Conservation (phyloP, 2,888 invertebrate genomes). For the Sphecodes monilicornis region DNA sequence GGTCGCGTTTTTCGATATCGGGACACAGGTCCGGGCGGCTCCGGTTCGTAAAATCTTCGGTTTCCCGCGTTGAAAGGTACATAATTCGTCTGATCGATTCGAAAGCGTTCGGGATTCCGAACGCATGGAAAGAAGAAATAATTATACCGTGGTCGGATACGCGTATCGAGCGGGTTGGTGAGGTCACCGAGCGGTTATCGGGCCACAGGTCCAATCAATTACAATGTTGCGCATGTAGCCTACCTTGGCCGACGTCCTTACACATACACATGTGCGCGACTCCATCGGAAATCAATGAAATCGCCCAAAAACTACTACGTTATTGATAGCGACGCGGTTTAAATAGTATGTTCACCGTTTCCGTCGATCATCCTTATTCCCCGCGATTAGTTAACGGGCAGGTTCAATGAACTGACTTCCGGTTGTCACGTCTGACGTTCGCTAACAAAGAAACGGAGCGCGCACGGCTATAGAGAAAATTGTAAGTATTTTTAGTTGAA, state of each 20-base stretch:
- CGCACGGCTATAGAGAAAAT: background rate
- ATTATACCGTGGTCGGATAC: constrained; percentile 71
- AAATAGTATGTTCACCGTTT: constrained; percentile 74
- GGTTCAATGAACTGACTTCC: background rate
- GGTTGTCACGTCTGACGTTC: background rate
- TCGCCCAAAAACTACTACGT: constrained; percentile 79
- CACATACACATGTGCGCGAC: constrained; percentile 75
- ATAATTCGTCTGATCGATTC: constrained; percentile 30
- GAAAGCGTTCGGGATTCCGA: constrained; percentile 30
- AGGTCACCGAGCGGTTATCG: constrained; percentile 78
- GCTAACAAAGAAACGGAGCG: too few relatives aligned
- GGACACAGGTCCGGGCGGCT: background rate
- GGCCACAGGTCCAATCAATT: constrained; percentile 81
- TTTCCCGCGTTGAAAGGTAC: constrained; percentile 8
- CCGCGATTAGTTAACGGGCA: background rate
- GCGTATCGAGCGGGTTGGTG: constrained; percentile 69
- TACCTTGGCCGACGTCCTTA: constrained; percentile 65
- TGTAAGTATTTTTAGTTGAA: background rate
- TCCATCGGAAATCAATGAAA: constrained; percentile 82
- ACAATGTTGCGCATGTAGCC: constrained; percentile 77
- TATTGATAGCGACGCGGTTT: constrained; percentile 80
- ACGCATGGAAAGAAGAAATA: constrained; percentile 63
- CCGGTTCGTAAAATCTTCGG: background rate
- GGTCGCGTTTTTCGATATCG: constrained; percentile 7
- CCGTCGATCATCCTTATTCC: constrained; percentile 22